Evolutionary conservation across 2,113 vertebrate species (phyloP).

Genomic region (Larimichthys polyactis): DNA sequence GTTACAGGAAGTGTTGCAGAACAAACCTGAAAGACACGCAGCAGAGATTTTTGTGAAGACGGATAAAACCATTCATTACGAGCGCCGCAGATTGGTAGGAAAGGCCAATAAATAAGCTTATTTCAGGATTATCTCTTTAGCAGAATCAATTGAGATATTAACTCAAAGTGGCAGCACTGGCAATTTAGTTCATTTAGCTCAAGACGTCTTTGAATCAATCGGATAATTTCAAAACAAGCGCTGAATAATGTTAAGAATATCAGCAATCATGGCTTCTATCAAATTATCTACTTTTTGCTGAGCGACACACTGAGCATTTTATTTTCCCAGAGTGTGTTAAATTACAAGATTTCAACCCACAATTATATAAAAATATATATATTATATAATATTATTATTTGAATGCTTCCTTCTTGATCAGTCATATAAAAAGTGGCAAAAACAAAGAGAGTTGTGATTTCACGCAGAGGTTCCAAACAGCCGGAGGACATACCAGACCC

Average conservation of each 20-base stretch:
- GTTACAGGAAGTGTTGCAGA: constrained; percentile 33
- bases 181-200: constrained; percentile 37
- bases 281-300: neutral
- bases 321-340: neutral
- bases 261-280: neutral
- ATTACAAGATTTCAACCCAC: neutral
- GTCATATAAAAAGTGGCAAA: neutral
- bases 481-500: constrained; percentile 23
- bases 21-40: neutral
- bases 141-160: constrained; percentile 40
- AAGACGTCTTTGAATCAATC: constrained; percentile 26
- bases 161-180: constrained; percentile 33
- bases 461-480: constrained; percentile 27
- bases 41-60: neutral
- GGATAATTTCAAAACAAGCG: constrained; percentile 9
- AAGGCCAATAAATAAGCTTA: neutral
- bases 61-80: constrained; percentile 16
- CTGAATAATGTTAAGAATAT: constrained; percentile 22
- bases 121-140: constrained; percentile 20
- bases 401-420: neutral
- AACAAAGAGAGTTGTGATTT: constrained; percentile 32
- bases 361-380: too few species aligned
- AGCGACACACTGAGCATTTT: constrained; percentile 6
- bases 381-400: neutral
- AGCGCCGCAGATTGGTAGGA: constrained; percentile 12